These are phyloP conservation scores for Tiliacea citrago DNA, from an alignment of 2,888 invertebrate species.

Conservation along the genomic window DNA sequence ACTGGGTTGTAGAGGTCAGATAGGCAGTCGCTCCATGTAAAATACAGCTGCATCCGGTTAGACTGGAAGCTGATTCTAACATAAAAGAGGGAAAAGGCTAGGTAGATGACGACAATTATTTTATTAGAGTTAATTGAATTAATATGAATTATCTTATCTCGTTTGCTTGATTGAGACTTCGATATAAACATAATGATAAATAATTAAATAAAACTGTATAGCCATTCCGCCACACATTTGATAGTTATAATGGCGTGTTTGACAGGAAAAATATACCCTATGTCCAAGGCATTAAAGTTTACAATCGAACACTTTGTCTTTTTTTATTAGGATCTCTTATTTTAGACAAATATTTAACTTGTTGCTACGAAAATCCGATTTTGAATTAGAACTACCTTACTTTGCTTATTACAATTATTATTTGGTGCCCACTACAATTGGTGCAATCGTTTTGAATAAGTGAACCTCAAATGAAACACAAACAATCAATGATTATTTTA, in stretches of 20 bases:
- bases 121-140: neutral
- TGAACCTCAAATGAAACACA: conserved; percentile 13
- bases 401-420: conserved; percentile 31
- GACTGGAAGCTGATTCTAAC: neutral
- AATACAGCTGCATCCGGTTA: neutral
- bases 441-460: conserved; percentile 9
- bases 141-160: neutral
- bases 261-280: conserved; percentile 40
- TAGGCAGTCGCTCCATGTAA: neutral
- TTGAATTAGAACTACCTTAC: conserved; percentile 33
- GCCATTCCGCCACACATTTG: conserved; percentile 53
- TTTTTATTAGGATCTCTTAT: neutral
- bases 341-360: neutral
- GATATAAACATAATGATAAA: conserved; percentile 54
- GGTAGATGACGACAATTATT: neutral
- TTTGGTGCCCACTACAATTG: conserved; percentile 42
- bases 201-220: conserved; percentile 49
- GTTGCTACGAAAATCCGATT: neutral
- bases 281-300: conserved; percentile 20
- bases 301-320: conserved; percentile 15
- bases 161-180: conserved; percentile 48
- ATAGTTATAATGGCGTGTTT: conserved; percentile 37
- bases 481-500: neutral
- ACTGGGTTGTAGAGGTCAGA: neutral
- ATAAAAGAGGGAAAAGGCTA: neutral